phyloP scores from a whole-genome alignment of 1,140 invertebrate species.

The Drosophila orena region DNA sequence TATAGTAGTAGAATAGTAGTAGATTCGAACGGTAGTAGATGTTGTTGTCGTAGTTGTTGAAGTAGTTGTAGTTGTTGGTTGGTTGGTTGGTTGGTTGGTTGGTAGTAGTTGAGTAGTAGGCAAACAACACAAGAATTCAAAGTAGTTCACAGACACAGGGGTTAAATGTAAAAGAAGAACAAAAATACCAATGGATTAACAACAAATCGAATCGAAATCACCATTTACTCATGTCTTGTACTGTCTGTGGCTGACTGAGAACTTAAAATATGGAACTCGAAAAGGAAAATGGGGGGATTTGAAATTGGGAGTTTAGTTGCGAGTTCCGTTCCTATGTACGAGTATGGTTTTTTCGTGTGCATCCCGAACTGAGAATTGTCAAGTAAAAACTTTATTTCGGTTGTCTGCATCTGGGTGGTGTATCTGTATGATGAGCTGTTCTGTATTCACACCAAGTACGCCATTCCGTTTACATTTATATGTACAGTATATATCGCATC shows the following conservation, averaged over 20 bases:
- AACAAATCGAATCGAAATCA: slow-evolving; percentile 40
- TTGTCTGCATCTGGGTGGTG: background rate
- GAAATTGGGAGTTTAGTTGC: background rate
- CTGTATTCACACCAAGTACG: slow-evolving; percentile 37
- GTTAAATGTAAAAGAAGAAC: slow-evolving; percentile 74
- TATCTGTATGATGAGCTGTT: slow-evolving; percentile 14
- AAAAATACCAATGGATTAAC: slow-evolving; percentile 57
- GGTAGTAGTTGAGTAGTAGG: slow-evolving; percentile 49
- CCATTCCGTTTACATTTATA: slow-evolving; percentile 27
- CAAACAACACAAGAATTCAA: slow-evolving; percentile 61
- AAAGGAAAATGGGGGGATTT: slow-evolving; percentile 1
- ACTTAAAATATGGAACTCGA: slow-evolving; percentile 11
- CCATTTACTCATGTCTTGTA: slow-evolving; percentile 26
- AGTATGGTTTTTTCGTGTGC: slow-evolving; percentile 4
- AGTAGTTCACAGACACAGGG: slow-evolving; percentile 64
- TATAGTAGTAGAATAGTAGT: slow-evolving; percentile 37
- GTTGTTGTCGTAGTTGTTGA: slow-evolving; percentile 33
- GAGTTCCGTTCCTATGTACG: background rate
- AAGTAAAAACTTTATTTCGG: slow-evolving; percentile 20
- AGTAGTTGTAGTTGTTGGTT: slow-evolving; percentile 29
- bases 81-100: slow-evolving; percentile 38
- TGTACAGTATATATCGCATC: slow-evolving; percentile 38
- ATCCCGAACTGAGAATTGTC: slow-evolving; percentile 24
- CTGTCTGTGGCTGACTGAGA: slow-evolving; percentile 26
- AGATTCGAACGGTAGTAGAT: slow-evolving; percentile 41